phyloP scores from a whole-genome alignment of 1,140 invertebrate genomes.

The Vanessa atalanta region DNA sequence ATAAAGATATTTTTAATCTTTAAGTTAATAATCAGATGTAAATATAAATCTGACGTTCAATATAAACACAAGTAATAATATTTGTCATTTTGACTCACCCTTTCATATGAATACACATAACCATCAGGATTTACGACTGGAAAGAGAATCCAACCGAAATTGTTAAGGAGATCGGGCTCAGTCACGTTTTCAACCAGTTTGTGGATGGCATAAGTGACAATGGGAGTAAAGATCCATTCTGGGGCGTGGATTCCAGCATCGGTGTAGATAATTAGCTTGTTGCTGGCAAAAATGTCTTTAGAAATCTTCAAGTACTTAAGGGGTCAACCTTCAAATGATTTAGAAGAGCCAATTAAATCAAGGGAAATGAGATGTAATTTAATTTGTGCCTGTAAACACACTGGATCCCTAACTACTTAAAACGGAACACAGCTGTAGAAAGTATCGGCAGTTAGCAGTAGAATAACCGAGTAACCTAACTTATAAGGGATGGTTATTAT shows the following conservation, averaged over 20 bases:
- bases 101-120: constrained; percentile 61
- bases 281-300: constrained; percentile 76
- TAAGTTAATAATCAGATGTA: too few species aligned
- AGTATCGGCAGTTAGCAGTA: too few species aligned
- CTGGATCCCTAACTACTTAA: constrained; percentile 76
- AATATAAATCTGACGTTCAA: too few species aligned
- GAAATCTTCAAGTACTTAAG: constrained; percentile 82
- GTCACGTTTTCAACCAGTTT: constrained; percentile 73
- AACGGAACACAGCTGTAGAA: not conserved
- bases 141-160: constrained; percentile 68
- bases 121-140: constrained; percentile 82
- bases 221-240: constrained; percentile 82
- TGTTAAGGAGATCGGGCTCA: constrained; percentile 73
- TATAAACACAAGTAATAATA: not conserved
- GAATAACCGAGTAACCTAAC: too few species aligned
- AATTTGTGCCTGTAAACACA: too few species aligned
- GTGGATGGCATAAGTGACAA: constrained; percentile 77
- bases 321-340: constrained; percentile 76
- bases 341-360: constrained; percentile 66
- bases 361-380: constrained; percentile 69
- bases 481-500: too few species aligned
- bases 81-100: constrained; percentile 19
- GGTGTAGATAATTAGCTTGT: constrained; percentile 51
- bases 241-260: constrained; percentile 78
- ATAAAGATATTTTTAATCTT: too few species aligned